Evolutionary conservation across 2,888 invertebrate species (phyloP), one percentile per base, ranked within the genome.

Genomic region (Pristionchus fissidentatus): DNA sequence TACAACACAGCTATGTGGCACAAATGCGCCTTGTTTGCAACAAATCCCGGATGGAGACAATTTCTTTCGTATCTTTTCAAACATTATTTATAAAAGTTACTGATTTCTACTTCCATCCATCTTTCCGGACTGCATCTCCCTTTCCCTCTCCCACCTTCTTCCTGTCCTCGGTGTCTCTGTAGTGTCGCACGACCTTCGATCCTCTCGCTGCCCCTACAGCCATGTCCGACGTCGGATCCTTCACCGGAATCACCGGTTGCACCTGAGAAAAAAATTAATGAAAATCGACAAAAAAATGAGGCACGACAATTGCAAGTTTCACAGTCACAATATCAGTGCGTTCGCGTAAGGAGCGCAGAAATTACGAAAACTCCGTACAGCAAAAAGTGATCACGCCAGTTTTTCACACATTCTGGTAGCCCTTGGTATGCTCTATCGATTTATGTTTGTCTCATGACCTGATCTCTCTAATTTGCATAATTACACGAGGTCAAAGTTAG

Each of bases 151-250:
- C 10, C 3, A 86, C 97, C 92, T 96, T 97, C 83, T 95, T 95
- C n/a, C 97, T 94, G 92, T 99, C 99, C 92, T 98, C 97, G 92
- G 98, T 97, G 92, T 99, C 99, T 82, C 99, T 95, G 93, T 95
- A 97, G 0, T 95, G 95, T 86, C 96, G 95, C 0, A 99, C 99
- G 5, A 97, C 94, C 2, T 95, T 95, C 0, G 96, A 97, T 0
- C 98, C 99, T 93, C 98, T 98, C 4, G 97, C 95, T 0, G 98
- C 96, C 82, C 97, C 95, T 75, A 97, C 94, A 0, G 99, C 99
- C 97, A 99, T 97, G 91, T 99, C 98, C 0, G 96, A 96, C 1
- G 97, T 97, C 0, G 98, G 96, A 93, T 99, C 99, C 91, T 94
- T 89, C 15, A 90, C 91, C 13, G 89, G 89, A 62, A 89, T 85